Evolutionary conservation across 2,888 invertebrate species (phyloP).

Genomic region (Macropis europaea): DNA sequence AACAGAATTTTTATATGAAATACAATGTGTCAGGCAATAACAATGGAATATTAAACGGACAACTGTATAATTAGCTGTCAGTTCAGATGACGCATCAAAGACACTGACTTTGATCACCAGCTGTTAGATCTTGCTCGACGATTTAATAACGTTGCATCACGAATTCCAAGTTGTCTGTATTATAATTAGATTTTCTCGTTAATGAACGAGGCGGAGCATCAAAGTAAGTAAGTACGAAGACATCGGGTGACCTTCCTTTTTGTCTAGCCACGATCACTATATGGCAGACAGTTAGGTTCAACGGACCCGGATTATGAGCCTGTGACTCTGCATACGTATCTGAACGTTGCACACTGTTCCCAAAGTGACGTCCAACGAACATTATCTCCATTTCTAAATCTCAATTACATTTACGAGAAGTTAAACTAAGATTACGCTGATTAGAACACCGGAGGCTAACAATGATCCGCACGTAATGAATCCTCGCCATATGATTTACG

Average conservation of each 20-base stretch:
- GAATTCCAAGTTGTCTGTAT: background rate
- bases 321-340: background rate
- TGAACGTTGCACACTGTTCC: background rate
- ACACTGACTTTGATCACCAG: background rate
- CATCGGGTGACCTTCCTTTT: constrained; percentile 53
- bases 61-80: too few species aligned
- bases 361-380: constrained; percentile 1
- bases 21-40: too few species aligned
- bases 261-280: constrained; percentile 59
- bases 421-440: constrained; percentile 3
- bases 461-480: background rate
- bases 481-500: too few species aligned
- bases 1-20: too few species aligned
- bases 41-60: too few species aligned
- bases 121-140: background rate
- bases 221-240: constrained; percentile 24
- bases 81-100: background rate
- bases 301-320: constrained; percentile 61
- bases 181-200: constrained; percentile 43
- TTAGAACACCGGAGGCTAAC: background rate
- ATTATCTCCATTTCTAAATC: background rate
- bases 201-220: constrained; percentile 21
- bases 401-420: constrained; percentile 2
- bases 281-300: constrained; percentile 75
- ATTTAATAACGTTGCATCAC: background rate